These are phyloP conservation scores for Drosophila mauritiana DNA, from an alignment of 1,140 invertebrate genomes.

Conservation along the genomic window DNA sequence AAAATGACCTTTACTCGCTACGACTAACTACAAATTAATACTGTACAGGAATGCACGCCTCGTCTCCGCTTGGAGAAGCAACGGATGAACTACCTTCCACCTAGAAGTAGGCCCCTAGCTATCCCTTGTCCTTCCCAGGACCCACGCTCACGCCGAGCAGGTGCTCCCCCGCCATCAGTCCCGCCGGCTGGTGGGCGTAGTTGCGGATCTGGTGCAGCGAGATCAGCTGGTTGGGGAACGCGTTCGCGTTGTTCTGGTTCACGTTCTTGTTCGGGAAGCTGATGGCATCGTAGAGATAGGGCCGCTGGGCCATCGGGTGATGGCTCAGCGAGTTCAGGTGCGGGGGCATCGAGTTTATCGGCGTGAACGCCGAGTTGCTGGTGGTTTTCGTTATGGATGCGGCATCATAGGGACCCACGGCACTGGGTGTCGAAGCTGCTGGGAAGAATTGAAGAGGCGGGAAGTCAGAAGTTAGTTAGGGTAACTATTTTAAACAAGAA, in stretches of 20 bases:
- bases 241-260: slow-evolving; percentile 87
- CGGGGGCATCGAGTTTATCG: slow-evolving; percentile 95
- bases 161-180: slow-evolving; percentile 83
- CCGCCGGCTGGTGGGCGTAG: slow-evolving; percentile 95
- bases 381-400: slow-evolving; percentile 85
- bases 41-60: slow-evolving; percentile 73
- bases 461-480: neutral
- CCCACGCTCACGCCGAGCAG: slow-evolving; percentile 83
- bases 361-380: slow-evolving; percentile 95
- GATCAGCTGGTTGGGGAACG: slow-evolving; percentile 97
- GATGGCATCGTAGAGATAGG: slow-evolving; percentile 97
- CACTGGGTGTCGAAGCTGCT: slow-evolving; percentile 77
- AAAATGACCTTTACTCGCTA: slow-evolving; percentile 32
- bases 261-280: slow-evolving; percentile 88
- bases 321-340: slow-evolving; percentile 91
- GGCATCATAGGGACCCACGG: slow-evolving; percentile 77
- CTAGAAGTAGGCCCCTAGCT: slow-evolving; percentile 84
- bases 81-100: slow-evolving; percentile 31
- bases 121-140: slow-evolving; percentile 84
- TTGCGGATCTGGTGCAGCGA: slow-evolving; percentile 98
- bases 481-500: too few species aligned
- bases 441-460: neutral
- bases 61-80: slow-evolving; percentile 23
- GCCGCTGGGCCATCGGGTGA: slow-evolving; percentile 89
- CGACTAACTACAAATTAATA: slow-evolving; percentile 80